Conservation (phyloP, 1,140 invertebrate species). For the Gryon sp. region DNA sequence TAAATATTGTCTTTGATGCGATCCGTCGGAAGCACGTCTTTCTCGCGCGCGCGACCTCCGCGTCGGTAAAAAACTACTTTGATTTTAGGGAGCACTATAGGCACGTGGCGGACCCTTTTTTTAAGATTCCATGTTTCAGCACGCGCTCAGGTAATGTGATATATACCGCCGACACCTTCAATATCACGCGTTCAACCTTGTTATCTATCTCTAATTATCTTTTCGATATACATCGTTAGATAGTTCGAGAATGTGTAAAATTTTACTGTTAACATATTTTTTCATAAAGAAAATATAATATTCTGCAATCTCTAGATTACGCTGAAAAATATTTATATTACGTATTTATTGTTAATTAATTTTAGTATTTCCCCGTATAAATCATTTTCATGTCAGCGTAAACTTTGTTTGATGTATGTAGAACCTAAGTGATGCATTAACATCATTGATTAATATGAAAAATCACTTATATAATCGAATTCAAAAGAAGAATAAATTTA, state of each 20-base stretch:
- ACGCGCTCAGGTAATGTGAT: slow-evolving; percentile 72
- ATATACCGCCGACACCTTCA: slow-evolving; percentile 35
- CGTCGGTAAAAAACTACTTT: slow-evolving; percentile 74
- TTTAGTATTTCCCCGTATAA: too few species aligned
- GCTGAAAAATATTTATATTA: too few species aligned
- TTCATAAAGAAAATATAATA: too few species aligned
- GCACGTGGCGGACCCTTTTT: slow-evolving; percentile 76
- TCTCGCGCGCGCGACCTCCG: slow-evolving; percentile 58
- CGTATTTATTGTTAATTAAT: too few species aligned
- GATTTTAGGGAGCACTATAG: slow-evolving; percentile 72
- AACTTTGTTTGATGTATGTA: too few species aligned
- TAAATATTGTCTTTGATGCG: slow-evolving; percentile 78
- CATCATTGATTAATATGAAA: too few species aligned
- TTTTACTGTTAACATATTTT: too few species aligned
- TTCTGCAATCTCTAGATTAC: too few species aligned
- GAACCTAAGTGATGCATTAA: too few species aligned
- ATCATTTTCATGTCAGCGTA: too few species aligned
- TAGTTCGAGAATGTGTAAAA: neutral
- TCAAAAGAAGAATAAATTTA: too few species aligned
- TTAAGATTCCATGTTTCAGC: slow-evolving; percentile 61
- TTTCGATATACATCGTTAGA: slow-evolving; percentile 1
- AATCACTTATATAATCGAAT: too few species aligned
- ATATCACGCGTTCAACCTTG: slow-evolving; percentile 27
- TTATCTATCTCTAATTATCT: slow-evolving; percentile 43
- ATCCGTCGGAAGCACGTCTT: slow-evolving; percentile 73